Conservation (phyloP, 2,113 vertebrate species). For the Pterophyllum scalare region DNA sequence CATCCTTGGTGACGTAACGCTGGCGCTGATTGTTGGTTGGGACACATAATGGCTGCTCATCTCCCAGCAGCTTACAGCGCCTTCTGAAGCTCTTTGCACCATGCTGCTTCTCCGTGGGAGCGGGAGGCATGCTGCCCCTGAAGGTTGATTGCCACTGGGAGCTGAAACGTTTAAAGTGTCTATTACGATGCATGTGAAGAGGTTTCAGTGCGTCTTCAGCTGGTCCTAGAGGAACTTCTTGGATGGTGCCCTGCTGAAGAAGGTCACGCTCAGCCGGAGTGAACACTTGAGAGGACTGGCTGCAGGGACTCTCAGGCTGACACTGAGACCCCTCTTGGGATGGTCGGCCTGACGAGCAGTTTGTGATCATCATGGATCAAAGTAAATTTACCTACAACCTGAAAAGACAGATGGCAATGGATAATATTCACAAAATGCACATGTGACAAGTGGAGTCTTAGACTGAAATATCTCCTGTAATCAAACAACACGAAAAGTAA, state of each 20-base stretch:
- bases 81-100: conserved; percentile 64
- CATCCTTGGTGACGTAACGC: conserved; percentile 86
- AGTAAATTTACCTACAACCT: conserved; percentile 36
- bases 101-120: not conserved
- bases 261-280: not conserved
- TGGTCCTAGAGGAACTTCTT: conserved; percentile 5
- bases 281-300: not conserved
- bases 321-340: conserved; percentile 5
- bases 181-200: conserved; percentile 22
- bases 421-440: not conserved
- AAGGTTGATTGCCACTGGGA: conserved; percentile 60
- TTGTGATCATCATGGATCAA: conserved; percentile 34
- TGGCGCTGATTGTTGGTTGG: conserved; percentile 76
- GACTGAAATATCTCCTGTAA: too few species aligned
- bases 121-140: conserved; percentile 18
- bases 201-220: conserved; percentile 11
- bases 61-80: conserved; percentile 82
- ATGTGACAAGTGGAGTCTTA: too few species aligned
- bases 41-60: conserved; percentile 58
- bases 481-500: too few species aligned
- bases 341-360: conserved; percentile 9
- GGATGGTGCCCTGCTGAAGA: not conserved
- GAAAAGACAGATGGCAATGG: conserved; percentile 31
- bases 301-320: not conserved
- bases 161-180: conserved; percentile 63